phyloP scores from a whole-genome alignment of 1,140 invertebrate species.

The Aphaenogaster ashmeadi region DNA sequence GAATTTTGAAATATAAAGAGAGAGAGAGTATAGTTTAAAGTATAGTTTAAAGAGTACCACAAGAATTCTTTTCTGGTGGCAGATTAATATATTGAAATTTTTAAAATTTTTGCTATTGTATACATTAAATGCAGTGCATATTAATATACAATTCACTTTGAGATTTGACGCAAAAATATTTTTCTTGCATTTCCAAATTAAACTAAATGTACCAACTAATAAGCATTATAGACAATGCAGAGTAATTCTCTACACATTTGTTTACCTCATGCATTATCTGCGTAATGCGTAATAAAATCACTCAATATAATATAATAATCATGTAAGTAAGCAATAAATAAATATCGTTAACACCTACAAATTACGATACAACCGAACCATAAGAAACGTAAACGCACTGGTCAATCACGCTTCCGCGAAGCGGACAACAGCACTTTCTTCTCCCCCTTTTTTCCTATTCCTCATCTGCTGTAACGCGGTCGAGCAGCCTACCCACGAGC shows the following conservation, averaged over 20 bases:
- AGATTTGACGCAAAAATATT: neutral
- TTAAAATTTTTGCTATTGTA: neutral
- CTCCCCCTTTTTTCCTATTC: neutral
- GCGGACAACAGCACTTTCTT: slow-evolving; percentile 25
- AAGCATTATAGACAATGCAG: neutral
- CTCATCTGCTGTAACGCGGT: slow-evolving; percentile 18
- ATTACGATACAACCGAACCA: neutral
- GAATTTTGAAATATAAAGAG: slow-evolving; percentile 7
- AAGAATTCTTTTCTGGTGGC: neutral
- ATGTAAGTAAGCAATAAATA: neutral
- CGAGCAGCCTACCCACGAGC: neutral
- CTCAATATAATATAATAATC: neutral
- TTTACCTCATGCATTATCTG: neutral
- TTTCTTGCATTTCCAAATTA: neutral
- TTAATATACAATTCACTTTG: neutral
- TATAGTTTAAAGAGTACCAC: neutral
- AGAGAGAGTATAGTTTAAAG: neutral
- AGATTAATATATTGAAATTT: neutral
- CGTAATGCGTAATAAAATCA: neutral
- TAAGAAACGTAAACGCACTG: slow-evolving; percentile 6
- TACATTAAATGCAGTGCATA: neutral
- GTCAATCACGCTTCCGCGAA: neutral
- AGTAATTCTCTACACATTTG: neutral
- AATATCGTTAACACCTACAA: neutral
- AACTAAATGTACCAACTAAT: neutral